A percentile compares a stretch with the other conserved stretches of the same genome.
Conservation (phyloP, 2,797 vertebrate species). For the Brachyalestes nurse region DNA sequence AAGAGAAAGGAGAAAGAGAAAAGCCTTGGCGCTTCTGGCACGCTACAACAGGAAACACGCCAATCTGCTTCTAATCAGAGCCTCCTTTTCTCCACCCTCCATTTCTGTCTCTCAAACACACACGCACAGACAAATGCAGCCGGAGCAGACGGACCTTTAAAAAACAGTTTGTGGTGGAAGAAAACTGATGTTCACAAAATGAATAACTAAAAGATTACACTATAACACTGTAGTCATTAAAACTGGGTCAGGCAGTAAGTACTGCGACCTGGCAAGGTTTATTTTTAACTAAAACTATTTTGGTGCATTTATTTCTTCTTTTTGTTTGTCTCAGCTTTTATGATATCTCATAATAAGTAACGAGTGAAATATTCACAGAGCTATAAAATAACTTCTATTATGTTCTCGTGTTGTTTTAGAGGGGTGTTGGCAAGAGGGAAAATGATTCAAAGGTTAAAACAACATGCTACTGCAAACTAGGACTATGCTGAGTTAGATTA, state of each 20-base stretch:
- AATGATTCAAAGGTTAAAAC: slow-evolving; percentile 66
- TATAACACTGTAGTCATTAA: neutral
- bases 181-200: neutral
- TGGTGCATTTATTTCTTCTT: neutral
- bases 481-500: neutral
- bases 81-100: slow-evolving; percentile 62
- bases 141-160: neutral
- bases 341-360: neutral
- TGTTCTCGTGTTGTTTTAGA: slow-evolving; percentile 57
- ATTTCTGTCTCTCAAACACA: slow-evolving; percentile 42
- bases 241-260: neutral
- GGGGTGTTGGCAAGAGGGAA: slow-evolving; percentile 67
- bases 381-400: neutral
- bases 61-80: slow-evolving; percentile 92
- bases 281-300: neutral
- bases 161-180: neutral
- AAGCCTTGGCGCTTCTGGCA: slow-evolving; percentile 72
- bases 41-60: slow-evolving; percentile 85
- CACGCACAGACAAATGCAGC: slow-evolving; percentile 26
- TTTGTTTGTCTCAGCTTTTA: neutral
- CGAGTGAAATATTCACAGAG: neutral
- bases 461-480: slow-evolving; percentile 33
- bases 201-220: neutral
- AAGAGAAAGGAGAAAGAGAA: slow-evolving; percentile 8
- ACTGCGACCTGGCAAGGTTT: neutral